Percentiles rank a stretch among this genome's conserved stretches.
phyloP scores from a whole-genome alignment of 1,140 invertebrate species.

The Calephelis nemesis region DNA sequence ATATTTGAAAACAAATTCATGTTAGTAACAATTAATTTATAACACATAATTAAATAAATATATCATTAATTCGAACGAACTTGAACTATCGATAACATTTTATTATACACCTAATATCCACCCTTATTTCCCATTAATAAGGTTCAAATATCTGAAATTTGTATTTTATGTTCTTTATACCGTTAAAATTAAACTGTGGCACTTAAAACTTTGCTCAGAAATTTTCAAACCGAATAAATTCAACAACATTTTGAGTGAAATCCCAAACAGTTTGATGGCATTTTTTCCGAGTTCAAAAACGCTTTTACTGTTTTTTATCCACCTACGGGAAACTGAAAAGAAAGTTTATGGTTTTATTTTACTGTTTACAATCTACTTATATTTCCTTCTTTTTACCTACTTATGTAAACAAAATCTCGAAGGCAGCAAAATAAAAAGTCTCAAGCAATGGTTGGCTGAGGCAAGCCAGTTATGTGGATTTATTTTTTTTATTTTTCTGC shows the following conservation, averaged over 20 bases:
- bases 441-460: no score
- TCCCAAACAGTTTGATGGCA: not conserved
- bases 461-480: no score
- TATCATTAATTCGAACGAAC: no score
- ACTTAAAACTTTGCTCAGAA: slow-evolving; percentile 17
- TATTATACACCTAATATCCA: not conserved
- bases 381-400: no score
- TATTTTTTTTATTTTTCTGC: no score
- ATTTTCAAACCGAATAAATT: slow-evolving; percentile 13
- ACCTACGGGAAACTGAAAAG: not conserved
- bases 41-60: no score
- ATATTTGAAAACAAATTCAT: no score
- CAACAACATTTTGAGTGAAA: slow-evolving; percentile 1
- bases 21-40: no score
- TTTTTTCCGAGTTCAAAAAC: slow-evolving; percentile 5
- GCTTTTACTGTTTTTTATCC: not conserved
- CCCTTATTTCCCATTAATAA: not conserved
- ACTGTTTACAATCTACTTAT: no score
- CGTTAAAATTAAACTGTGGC: slow-evolving; percentile 6
- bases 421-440: no score
- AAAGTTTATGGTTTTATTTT: not conserved
- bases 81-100: no score
- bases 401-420: no score
- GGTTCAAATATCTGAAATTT: not conserved
- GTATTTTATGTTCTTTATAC: slow-evolving; percentile 5